Evolutionary conservation across 2,113 vertebrate genomes (phyloP).

Genomic region (Festucalex cinctus): DNA sequence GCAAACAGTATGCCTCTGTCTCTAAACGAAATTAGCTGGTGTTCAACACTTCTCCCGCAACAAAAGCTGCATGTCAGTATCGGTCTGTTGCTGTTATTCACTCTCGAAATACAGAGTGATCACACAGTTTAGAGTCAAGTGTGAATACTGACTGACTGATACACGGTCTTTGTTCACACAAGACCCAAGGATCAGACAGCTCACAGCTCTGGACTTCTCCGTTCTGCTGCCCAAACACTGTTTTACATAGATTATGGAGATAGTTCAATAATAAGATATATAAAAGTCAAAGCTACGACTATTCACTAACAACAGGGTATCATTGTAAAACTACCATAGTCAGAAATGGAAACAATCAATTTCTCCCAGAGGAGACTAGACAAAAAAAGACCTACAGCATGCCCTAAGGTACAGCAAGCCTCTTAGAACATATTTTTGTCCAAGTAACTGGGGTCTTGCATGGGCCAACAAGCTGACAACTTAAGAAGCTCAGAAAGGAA

Average conservation of each 20-base stretch:
- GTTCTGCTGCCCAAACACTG: too few species aligned
- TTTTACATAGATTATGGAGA: too few species aligned
- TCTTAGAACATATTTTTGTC: neutral
- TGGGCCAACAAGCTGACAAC: neutral
- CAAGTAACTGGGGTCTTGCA: neutral
- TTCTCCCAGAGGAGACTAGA: too few species aligned
- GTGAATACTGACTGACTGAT: slow-evolving; percentile 54
- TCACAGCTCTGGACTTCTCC: too few species aligned
- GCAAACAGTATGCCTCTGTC: slow-evolving; percentile 5
- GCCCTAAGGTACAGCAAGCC: neutral
- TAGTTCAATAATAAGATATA: too few species aligned
- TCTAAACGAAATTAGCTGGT: slow-evolving; percentile 23
- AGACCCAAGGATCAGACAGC: slow-evolving; percentile 44
- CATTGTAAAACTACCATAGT: too few species aligned
- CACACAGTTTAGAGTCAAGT: slow-evolving; percentile 49
- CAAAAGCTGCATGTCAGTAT: slow-evolving; percentile 52
- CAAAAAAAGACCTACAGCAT: neutral
- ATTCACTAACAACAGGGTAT: too few species aligned
- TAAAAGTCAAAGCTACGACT: too few species aligned
- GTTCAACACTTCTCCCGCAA: slow-evolving; percentile 27
- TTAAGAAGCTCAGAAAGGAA: neutral
- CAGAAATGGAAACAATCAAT: too few species aligned
- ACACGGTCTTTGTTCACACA: slow-evolving; percentile 39
- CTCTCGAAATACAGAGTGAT: slow-evolving; percentile 55
- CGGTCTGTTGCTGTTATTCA: slow-evolving; percentile 36